A percentile compares a stretch with the other conserved stretches of the same genome.
Evolutionary conservation across 2,113 vertebrate species (phyloP).

Genomic region (Xenopus laevis): DNA sequence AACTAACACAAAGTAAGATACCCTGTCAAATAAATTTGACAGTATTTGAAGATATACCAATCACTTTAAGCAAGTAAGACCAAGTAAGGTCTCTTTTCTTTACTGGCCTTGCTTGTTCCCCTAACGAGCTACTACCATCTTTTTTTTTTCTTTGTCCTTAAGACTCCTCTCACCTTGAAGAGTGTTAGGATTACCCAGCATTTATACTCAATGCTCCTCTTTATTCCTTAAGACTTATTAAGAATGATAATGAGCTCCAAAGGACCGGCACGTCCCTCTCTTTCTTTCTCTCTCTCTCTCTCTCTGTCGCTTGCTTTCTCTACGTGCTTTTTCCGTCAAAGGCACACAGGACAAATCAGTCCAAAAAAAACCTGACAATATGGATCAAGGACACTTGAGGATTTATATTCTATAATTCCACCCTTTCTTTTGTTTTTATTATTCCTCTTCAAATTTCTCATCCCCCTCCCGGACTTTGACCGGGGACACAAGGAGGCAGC

Average conservation of each 20-base stretch:
- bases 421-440: conserved; percentile 76
- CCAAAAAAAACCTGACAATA: conserved; percentile 67
- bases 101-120: too few species aligned
- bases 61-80: too few species aligned
- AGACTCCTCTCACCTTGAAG: conserved; percentile 97
- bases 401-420: conserved; percentile 63
- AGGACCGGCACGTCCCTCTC: conserved; percentile 82
- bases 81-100: too few species aligned
- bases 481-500: conserved; percentile 72
- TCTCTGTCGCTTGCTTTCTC: conserved; percentile 61
- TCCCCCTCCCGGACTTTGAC: conserved; percentile 53
- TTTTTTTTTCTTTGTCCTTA: conserved; percentile 76
- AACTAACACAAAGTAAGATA: too few species aligned
- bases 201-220: conserved; percentile 93
- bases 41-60: too few species aligned
- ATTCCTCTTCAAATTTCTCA: conserved; percentile 63
- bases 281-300: conserved; percentile 56
- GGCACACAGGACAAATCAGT: conserved; percentile 87
- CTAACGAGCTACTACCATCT: conserved; percentile 36
- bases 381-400: conserved; percentile 65
- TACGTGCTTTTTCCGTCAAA: conserved; percentile 78
- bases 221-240: conserved; percentile 99
- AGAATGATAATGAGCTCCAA: conserved; percentile 99
- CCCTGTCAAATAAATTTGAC: too few species aligned
- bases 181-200: conserved; percentile 97